Base-by-base conservation (phyloP, 23 tunicate species). In the Ascidia mentula region DNA sequence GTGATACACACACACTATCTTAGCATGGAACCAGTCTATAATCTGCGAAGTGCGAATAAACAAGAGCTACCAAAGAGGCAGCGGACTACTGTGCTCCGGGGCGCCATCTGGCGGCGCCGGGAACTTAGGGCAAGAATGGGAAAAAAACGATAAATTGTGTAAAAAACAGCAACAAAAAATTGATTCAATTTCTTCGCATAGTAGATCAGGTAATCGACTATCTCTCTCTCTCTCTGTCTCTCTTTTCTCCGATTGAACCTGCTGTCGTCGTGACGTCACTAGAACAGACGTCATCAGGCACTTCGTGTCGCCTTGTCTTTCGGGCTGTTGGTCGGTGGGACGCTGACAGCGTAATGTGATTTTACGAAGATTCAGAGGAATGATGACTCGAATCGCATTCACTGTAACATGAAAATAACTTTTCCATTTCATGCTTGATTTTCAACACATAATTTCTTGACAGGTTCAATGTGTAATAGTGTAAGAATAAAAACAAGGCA, bases 191-290 rank as follows among this genome's bases (percentile, higher is more conserved):
- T 53, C 65, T 53, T 5, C 24, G 22, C 2, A 9, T 6, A 28
- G 65, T 9, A 3, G n/a, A n/a, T 6, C 65, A 53, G 13, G 24
- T 5, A 53, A 53, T 53, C 65, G 65, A 53, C 65, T 5, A 26
- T 20, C 28, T 53, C 65, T 53, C 65, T 1, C 4, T 53, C 13
- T 9, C n/a, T 5, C 65, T 20, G 65, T 53, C 65, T 53, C 65
- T 1, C 4, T 53, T 9, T 9, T 53, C 28, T 53, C 65, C 13
- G 13, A 9, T 9, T 28, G 13, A 9, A 28, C 1, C n/a, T n/a
- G n/a, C n/a, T n/a, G n/a, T n/a, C n/a, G n/a, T 53, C 2, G 65
- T 53, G 65, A 53, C 65, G 65, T 53, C 65, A 53, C 65, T 53
- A 26, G 7, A 3, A 6, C 22, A 20, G 65, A 53, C 65, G 65